Base-by-base conservation (phyloP, 2,888 invertebrate genomes). In the Alentia gelatinosa region DNA sequence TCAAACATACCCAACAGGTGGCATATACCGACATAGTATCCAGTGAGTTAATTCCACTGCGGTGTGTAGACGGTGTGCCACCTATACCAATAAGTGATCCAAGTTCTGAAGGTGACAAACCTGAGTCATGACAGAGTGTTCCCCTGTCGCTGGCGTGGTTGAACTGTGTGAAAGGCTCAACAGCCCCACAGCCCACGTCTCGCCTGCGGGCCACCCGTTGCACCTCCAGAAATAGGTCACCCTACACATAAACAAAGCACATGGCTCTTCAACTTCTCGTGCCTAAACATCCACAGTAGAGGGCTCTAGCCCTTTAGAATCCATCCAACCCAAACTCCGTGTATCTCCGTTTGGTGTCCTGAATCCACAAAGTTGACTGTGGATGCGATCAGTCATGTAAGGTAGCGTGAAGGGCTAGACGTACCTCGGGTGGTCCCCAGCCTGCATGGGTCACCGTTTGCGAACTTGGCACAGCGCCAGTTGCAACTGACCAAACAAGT, bases 201-300 rank as follows among this genome's bases (percentile, higher is more conserved):
- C 37, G 35, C 37, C 79, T n/a, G 79, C 19, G 23, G 19, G 79
- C 39, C 74, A 74, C 74, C 74, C 74, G 74, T 74, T 33, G 74
- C 79, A 79, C 79, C 79, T 79, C 79, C 79, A 79, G 79, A 79
- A 37, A 79, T 79, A 79, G 79, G 79, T 79, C 79, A 79, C 23
- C 39, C 39, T 39, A 79, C 79, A 79, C 79, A 79, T 79, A 79
- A 79, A 79, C 79, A 79, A 79, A 79, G 79, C 79, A 79, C 79
- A 79, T 79, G 79, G 79, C 79, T n/a, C n/a, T n/a, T n/a, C 23
- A 79, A 39, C 68, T 68, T 68, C 68, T 68, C 68, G 19, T 56
- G 56, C 56, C 68, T n/a, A 68, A 68, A 12, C 68, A 68, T 68
- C 30, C 68, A 68, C 68, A 68, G 30, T 68, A 30, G n/a, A 68